These are phyloP conservation scores for mouse (Mus musculus) DNA, from an alignment of 2,113 vertebrate genomes.

Conservation along the genomic window DNA sequence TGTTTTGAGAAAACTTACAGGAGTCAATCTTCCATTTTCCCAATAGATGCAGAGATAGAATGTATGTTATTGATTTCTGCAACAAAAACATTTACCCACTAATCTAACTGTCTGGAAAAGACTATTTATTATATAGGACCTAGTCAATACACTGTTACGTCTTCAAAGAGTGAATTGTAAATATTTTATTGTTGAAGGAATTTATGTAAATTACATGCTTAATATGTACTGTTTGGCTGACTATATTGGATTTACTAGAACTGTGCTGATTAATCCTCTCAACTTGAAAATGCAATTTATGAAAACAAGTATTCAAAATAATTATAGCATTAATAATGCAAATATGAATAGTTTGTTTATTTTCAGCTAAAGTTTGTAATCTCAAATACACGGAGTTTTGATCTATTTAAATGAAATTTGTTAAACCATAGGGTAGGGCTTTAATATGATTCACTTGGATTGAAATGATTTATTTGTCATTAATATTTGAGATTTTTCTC, in stretches of 20 bases:
- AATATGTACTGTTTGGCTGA: not conserved
- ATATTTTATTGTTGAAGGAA: not conserved
- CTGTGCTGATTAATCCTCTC: constrained; percentile 18
- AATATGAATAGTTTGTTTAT: not conserved
- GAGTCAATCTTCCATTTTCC: not conserved
- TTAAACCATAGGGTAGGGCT: not conserved
- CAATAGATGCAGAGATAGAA: not conserved
- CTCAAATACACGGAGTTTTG: not conserved
- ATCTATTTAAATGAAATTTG: not conserved
- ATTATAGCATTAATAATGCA: not conserved
- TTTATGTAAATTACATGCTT: not conserved
- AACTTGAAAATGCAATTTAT: not conserved
- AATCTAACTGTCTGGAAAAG: not conserved
- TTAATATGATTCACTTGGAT: not conserved
- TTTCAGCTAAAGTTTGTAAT: constrained; percentile 12
- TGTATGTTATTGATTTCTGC: not conserved
- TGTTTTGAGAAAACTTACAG: not conserved
- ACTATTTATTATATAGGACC: not conserved
- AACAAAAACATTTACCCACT: not conserved
- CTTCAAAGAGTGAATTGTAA: constrained; percentile 10
- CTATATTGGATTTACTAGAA: not conserved
- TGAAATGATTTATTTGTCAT: not conserved
- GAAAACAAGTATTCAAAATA: constrained; percentile 35
- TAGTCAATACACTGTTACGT: not conserved
- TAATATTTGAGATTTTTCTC: not conserved